Conservation (phyloP, 2,797 vertebrate species). For the Allobates femoralis region DNA sequence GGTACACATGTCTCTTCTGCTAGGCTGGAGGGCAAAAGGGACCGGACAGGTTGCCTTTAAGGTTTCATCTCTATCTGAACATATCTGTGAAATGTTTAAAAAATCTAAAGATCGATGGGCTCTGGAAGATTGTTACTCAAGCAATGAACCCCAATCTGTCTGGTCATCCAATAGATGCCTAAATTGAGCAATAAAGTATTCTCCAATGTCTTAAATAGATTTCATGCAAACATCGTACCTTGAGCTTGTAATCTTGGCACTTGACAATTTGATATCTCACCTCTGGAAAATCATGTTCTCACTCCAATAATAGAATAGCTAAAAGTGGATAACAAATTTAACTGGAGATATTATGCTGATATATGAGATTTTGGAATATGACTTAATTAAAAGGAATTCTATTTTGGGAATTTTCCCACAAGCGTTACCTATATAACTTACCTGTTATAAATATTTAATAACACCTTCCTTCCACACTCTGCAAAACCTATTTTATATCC, state of each 20-base stretch:
- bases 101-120: too few relatives aligned
- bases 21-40: too few relatives aligned
- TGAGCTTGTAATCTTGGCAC: not conserved
- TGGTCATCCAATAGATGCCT: not conserved
- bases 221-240: not conserved
- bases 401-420: slow-evolving; percentile 5
- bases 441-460: slow-evolving; percentile 26
- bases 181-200: not conserved
- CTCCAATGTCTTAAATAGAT: not conserved
- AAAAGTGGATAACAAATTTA: not conserved
- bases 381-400: slow-evolving; percentile 10
- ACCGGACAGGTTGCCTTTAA: too few relatives aligned
- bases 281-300: not conserved
- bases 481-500: not conserved
- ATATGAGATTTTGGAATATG: not conserved
- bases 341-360: not conserved
- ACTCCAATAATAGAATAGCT: not conserved
- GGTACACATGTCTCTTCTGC: too few relatives aligned
- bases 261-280: not conserved
- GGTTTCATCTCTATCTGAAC: too few relatives aligned
- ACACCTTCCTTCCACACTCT: not conserved
- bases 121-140: not conserved
- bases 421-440: slow-evolving; percentile 6
- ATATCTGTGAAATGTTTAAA: too few relatives aligned
- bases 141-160: not conserved